Conservation (phyloP, 2,113 vertebrate genomes). For the Trinectes maculatus region DNA sequence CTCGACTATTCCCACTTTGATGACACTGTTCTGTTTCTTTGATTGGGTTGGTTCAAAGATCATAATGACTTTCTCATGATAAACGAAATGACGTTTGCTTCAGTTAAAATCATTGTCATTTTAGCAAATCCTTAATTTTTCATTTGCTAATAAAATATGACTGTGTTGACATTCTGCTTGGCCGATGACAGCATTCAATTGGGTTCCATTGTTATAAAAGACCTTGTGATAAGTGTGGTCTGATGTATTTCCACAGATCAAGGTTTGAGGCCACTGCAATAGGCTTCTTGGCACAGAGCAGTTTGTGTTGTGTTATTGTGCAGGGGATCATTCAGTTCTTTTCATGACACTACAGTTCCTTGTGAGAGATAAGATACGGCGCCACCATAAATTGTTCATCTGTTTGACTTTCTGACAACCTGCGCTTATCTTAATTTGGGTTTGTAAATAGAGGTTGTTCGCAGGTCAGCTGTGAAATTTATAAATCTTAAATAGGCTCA, state of each 20-base stretch:
- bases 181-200: neutral
- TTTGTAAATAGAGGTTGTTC: conserved; percentile 55
- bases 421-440: conserved; percentile 72
- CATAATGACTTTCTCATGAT: neutral
- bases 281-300: conserved; percentile 2
- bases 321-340: conserved; percentile 3
- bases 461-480: conserved; percentile 38
- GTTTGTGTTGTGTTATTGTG: conserved; percentile 10
- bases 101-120: neutral
- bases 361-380: conserved; percentile 62
- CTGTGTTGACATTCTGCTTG: no score
- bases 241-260: conserved; percentile 8
- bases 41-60: neutral
- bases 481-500: conserved; percentile 11
- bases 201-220: neutral
- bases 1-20: neutral
- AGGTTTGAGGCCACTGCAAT: neutral
- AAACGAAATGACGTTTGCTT: neutral
- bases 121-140: neutral
- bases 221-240: neutral
- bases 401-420: conserved; percentile 64
- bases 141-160: neutral
- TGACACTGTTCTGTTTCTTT: neutral
- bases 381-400: conserved; percentile 41
- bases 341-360: conserved; percentile 61